These are phyloP conservation scores for Platyrinchus mystaceus DNA, from an alignment of 2,797 vertebrate species.

Conservation along the genomic window DNA sequence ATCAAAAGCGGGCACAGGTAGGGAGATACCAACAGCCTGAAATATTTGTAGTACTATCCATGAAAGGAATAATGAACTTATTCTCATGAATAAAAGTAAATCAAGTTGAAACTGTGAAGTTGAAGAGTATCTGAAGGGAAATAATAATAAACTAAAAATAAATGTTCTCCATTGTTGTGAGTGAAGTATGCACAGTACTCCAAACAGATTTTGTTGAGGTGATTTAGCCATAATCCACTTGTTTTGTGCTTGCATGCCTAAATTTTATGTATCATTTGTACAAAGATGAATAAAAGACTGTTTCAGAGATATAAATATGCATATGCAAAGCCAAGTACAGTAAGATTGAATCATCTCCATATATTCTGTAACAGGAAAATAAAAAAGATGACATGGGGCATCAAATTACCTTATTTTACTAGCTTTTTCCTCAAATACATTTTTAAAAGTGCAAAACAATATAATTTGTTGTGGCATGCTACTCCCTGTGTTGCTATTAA, in stretches of 20 bases:
- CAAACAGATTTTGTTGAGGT: background rate
- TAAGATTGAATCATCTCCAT: conserved; percentile 59
- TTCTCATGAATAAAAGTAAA: background rate
- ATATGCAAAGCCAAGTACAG: conserved; percentile 50
- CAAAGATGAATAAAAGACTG: conserved; percentile 24
- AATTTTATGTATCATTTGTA: conserved; percentile 26
- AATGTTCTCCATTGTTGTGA: background rate
- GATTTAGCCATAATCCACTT: conserved; percentile 7
- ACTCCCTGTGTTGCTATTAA: conserved; percentile 56
- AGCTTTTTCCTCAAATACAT: conserved; percentile 42
- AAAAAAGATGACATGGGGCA: conserved; percentile 61
- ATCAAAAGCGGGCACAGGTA: background rate
- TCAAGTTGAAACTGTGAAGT: background rate
- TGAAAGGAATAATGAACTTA: background rate
- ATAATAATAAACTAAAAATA: conserved; percentile 34
- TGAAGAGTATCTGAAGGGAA: background rate
- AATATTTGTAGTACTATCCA: background rate
- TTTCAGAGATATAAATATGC: conserved; percentile 56
- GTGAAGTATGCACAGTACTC: background rate
- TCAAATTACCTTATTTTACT: conserved; percentile 67
- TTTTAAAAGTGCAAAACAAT: conserved; percentile 59
- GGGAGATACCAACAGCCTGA: background rate
- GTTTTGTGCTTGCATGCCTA: conserved; percentile 2
- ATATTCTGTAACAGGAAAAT: conserved; percentile 58
- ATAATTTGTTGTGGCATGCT: conserved; percentile 59